phyloP scores from a whole-genome alignment of 37 sponge, comb jelly and placozoan genomes.

The Cladorhizidae sp. region DNA sequence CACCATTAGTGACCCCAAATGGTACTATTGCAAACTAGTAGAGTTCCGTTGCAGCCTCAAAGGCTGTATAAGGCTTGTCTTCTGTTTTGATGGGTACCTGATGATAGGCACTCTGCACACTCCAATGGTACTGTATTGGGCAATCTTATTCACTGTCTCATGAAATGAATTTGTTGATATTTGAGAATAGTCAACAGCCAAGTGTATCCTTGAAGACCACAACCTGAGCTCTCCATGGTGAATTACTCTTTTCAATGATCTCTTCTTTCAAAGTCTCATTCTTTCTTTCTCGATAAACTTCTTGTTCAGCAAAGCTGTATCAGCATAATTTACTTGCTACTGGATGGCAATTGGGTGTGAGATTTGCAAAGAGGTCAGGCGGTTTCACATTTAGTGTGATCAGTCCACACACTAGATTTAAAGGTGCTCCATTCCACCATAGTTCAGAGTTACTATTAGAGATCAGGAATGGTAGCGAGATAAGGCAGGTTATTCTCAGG shows the following conservation, averaged over 20 bases:
- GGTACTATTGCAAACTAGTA: slow-evolving; percentile 10
- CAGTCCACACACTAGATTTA: not conserved
- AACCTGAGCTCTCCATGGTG: slow-evolving; percentile 10
- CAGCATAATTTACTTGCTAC: not conserved
- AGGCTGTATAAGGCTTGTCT: too few species aligned
- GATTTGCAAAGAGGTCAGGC: slow-evolving; percentile 9
- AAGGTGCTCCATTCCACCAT: too few species aligned
- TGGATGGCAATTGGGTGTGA: not conserved
- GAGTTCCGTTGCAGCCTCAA: not conserved
- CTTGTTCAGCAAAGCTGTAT: not conserved
- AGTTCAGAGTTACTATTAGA: too few species aligned
- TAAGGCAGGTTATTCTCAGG: too few species aligned
- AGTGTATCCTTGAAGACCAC: not conserved
- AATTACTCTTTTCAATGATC: slow-evolving; percentile 1
- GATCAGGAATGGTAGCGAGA: too few species aligned
- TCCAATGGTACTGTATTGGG: slow-evolving; percentile 4
- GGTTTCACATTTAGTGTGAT: slow-evolving; percentile 7
- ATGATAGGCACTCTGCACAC: slow-evolving; percentile 3
- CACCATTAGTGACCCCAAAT: slow-evolving; percentile 17
- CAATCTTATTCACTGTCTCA: not conserved
- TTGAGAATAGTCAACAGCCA: slow-evolving; percentile 14
- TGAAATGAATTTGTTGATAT: slow-evolving; percentile 5
- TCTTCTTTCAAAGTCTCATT: not conserved
- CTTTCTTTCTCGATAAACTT: not conserved
- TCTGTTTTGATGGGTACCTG: too few species aligned